These are phyloP conservation scores for Fregata magnificens DNA, from an alignment of 2,113 vertebrate species.

Conservation along the genomic window DNA sequence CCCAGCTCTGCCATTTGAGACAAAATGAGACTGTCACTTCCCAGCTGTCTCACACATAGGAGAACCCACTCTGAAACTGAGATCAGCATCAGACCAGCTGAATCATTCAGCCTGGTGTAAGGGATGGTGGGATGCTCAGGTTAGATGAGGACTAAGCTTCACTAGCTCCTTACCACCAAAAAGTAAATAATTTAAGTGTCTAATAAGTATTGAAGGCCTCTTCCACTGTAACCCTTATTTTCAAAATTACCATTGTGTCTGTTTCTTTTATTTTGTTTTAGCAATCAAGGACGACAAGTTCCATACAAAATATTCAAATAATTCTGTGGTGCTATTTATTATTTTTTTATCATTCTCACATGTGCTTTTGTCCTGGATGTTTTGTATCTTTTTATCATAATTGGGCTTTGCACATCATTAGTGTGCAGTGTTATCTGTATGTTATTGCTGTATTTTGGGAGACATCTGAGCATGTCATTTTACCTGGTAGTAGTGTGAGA, in stretches of 20 bases:
- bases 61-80: background rate
- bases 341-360: background rate
- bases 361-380: background rate
- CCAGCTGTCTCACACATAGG: background rate
- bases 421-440: background rate
- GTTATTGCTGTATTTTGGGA: background rate
- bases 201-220: background rate
- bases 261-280: background rate
- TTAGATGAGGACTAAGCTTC: background rate
- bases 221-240: background rate
- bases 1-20: background rate
- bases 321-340: background rate
- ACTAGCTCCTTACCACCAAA: background rate
- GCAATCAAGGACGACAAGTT: background rate
- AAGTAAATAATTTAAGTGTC: background rate
- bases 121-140: background rate
- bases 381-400: background rate
- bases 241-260: background rate
- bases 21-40: background rate
- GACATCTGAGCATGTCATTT: background rate
- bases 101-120: background rate
- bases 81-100: background rate
- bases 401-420: background rate
- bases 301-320: background rate
- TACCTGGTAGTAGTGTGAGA: background rate